Conservation (phyloP, 2,888 invertebrate genomes). For the Pheosia tremula region DNA sequence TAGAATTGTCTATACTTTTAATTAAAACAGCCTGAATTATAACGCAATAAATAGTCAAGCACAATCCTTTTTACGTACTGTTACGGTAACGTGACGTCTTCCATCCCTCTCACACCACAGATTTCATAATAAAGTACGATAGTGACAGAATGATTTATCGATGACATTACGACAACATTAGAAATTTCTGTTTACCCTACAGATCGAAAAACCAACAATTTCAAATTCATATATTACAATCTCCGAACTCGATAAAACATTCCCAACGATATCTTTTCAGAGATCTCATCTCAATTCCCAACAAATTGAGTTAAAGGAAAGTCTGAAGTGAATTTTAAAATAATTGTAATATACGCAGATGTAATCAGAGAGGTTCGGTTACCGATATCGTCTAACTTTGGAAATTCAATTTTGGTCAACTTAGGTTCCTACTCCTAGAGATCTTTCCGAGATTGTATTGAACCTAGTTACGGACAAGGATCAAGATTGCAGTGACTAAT, state of each 20-base stretch:
- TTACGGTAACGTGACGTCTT: too few species aligned
- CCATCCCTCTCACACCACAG: too few species aligned
- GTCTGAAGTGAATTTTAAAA: constrained; percentile 33
- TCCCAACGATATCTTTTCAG: constrained; percentile 16
- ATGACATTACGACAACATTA: too few species aligned
- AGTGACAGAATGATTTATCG: too few species aligned
- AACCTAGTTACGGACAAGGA: not conserved
- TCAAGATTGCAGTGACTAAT: not conserved
- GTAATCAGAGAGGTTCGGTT: constrained; percentile 26
- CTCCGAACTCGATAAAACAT: constrained; percentile 16
- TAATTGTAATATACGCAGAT: constrained; percentile 25
- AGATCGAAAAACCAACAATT: not conserved
- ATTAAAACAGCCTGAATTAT: too few species aligned
- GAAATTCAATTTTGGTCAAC: constrained; percentile 6
- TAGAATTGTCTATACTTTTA: too few species aligned
- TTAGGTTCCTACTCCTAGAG: not conserved
- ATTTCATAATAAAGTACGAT: too few species aligned
- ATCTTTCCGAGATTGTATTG: not conserved
- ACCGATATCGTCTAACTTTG: constrained; percentile 19
- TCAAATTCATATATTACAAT: constrained; percentile 3
- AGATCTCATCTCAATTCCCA: constrained; percentile 20
- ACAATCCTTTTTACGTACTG: too few species aligned
- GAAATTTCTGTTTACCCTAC: too few species aligned
- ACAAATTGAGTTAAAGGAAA: constrained; percentile 34
- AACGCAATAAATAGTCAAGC: too few species aligned